phyloP scores from a whole-genome alignment of 2,113 vertebrate genomes.

The Syrrhaptes paradoxus region DNA sequence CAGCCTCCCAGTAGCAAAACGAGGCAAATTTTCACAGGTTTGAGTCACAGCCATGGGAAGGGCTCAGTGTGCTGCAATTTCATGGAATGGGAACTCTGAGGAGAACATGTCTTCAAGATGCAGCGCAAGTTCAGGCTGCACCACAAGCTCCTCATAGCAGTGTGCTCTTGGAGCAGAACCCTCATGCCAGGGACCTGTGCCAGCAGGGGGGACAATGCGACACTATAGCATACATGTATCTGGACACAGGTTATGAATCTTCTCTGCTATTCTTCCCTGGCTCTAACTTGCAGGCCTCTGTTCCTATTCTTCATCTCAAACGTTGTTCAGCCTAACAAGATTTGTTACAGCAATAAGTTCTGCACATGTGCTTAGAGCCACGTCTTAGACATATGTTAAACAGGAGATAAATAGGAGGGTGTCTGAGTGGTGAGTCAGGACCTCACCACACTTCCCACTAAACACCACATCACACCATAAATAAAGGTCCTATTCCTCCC shows the following conservation, averaged over 20 bases:
- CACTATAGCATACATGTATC: background rate
- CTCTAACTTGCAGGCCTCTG: background rate
- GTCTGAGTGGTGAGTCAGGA: slow-evolving; percentile 19
- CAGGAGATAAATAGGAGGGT: background rate
- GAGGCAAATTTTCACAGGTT: background rate
- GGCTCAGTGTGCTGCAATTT: background rate
- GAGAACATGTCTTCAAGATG: no score
- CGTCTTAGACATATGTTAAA: background rate
- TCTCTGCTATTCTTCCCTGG: background rate
- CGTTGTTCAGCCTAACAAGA: background rate
- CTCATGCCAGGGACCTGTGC: fast-evolving
- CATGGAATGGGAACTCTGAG: background rate
- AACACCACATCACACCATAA: background rate
- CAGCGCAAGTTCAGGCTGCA: background rate
- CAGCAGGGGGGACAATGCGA: background rate
- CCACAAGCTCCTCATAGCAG: background rate
- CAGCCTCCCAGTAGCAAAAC: background rate
- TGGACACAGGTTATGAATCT: background rate
- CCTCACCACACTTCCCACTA: background rate
- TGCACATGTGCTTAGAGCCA: background rate
- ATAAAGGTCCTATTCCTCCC: background rate
- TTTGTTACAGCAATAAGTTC: background rate
- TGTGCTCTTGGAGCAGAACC: background rate
- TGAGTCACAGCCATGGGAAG: background rate
- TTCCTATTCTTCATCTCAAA: background rate